Percentiles rank a stretch among this genome's conserved stretches.
These are phyloP conservation scores for Oscarella lobularis DNA, from an alignment of 37 sponge, comb jelly and placozoan species.

Conservation along the genomic window DNA sequence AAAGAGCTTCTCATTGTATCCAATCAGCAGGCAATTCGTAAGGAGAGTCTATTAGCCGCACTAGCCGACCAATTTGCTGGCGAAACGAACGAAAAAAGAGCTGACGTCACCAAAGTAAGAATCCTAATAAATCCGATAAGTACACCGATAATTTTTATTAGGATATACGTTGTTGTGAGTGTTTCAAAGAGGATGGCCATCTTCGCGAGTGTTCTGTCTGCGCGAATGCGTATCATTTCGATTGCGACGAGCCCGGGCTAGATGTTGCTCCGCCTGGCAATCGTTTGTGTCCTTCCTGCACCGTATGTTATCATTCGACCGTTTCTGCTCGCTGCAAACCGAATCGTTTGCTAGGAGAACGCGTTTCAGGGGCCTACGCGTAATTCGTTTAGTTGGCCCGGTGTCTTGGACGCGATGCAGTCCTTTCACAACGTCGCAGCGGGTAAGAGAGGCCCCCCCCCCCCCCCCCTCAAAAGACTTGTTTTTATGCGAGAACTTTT, in stretches of 20 bases:
- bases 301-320: neutral
- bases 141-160: too few species aligned
- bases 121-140: too few species aligned
- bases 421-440: too few species aligned
- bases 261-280: neutral
- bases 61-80: too few species aligned
- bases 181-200: neutral
- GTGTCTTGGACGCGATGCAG: too few species aligned
- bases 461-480: too few species aligned
- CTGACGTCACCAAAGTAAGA: too few species aligned
- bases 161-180: neutral
- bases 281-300: neutral
- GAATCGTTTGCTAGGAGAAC: neutral
- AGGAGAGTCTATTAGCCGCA: too few species aligned
- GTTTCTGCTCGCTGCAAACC: neutral
- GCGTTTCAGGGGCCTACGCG: neutral
- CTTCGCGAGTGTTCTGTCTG: neutral
- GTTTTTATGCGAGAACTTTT: too few species aligned
- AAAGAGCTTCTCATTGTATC: too few species aligned
- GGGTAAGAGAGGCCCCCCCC: too few species aligned
- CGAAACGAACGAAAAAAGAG: neutral
- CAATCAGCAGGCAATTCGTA: too few species aligned
- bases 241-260: neutral
- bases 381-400: neutral
- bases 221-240: neutral